Conservation (phyloP, 2,113 vertebrate genomes). For the Aspiorhynchus laticeps region DNA sequence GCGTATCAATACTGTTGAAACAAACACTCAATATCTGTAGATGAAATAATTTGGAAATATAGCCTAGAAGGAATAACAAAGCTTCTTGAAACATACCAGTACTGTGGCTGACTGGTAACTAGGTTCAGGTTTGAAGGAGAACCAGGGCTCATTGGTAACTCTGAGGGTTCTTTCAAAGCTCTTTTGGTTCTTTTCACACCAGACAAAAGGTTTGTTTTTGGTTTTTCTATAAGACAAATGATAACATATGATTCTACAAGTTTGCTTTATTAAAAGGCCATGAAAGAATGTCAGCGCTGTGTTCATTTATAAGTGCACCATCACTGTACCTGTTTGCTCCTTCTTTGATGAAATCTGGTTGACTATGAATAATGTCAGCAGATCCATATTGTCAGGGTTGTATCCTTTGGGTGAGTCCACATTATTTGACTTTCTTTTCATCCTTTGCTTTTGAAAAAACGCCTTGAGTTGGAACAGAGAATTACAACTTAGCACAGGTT, state of each 20-base stretch:
- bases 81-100: constrained; percentile 67
- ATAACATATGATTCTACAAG: background rate
- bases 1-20: constrained; percentile 66
- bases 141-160: constrained; percentile 84
- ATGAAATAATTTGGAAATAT: background rate
- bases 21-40: constrained; percentile 35
- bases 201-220: constrained; percentile 74
- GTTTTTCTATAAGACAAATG: constrained; percentile 65
- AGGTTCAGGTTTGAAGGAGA: constrained; percentile 75
- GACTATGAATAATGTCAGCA: constrained; percentile 87
- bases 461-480: constrained; percentile 74
- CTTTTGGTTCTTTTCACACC: constrained; percentile 66
- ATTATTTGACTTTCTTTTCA: constrained; percentile 81
- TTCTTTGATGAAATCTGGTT: constrained; percentile 90
- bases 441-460: constrained; percentile 89
- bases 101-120: constrained; percentile 69
- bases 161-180: constrained; percentile 67
- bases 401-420: constrained; percentile 66
- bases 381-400: constrained; percentile 82
- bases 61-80: background rate
- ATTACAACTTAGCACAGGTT: fast-evolving
- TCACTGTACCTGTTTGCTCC: constrained; percentile 74
- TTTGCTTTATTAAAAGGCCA: background rate
- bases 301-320: background rate
- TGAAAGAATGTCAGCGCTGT: background rate